These are phyloP conservation scores for Doryteuthis pealeii DNA, from an alignment of 1,140 invertebrate genomes.

Conservation along the genomic window DNA sequence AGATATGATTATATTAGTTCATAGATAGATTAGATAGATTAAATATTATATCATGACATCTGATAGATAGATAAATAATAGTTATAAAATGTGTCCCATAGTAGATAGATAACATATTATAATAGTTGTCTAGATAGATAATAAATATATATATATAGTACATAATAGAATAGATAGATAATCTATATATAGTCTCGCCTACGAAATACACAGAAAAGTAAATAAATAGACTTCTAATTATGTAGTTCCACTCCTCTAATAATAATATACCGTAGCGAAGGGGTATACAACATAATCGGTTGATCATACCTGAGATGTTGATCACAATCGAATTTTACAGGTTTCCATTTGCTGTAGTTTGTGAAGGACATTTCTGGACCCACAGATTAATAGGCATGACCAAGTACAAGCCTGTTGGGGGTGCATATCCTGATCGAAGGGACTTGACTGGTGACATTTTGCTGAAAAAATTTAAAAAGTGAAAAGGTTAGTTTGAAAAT, in stretches of 20 bases:
- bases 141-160: no score
- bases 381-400: neutral
- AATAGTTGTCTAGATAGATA: no score
- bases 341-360: neutral
- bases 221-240: neutral
- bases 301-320: conserved; percentile 2
- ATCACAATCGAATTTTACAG: neutral
- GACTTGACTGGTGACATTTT: neutral
- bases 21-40: no score
- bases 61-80: no score
- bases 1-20: no score
- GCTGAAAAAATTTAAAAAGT: neutral
- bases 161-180: no score
- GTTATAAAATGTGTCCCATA: no score
- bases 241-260: neutral
- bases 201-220: neutral
- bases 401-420: neutral
- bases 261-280: neutral
- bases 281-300: neutral
- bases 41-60: no score
- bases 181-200: no score
- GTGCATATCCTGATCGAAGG: neutral
- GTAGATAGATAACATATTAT: no score
- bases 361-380: neutral
- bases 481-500: neutral